A percentile compares a stretch with the other conserved stretches of the same genome.
Conservation (phyloP, 2,113 vertebrate genomes). For the Petromus typicus region DNA sequence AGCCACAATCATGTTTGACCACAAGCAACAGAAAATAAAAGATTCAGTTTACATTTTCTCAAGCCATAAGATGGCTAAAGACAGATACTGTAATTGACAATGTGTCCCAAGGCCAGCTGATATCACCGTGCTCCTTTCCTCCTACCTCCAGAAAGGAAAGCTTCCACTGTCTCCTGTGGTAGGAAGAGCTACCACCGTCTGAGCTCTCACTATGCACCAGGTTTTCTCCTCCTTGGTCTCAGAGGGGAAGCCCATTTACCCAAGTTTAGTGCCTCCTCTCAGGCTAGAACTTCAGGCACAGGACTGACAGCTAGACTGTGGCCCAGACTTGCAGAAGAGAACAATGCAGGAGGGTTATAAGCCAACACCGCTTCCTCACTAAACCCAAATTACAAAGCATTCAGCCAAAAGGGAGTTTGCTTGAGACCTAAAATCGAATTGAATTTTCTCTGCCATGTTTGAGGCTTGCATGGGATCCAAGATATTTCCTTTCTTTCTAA, state of each 20-base stretch:
- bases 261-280: background rate
- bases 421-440: background rate
- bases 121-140: background rate
- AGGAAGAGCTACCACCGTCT: background rate
- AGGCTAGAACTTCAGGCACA: background rate
- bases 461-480: background rate
- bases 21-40: background rate
- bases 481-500: background rate
- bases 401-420: background rate
- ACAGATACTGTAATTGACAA: background rate
- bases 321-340: background rate
- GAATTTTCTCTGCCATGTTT: background rate
- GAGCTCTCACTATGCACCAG: background rate
- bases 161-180: too few relatives aligned
- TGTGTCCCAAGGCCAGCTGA: background rate
- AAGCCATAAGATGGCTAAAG: background rate
- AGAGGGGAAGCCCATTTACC: background rate
- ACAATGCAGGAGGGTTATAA: background rate
- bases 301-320: too few relatives aligned
- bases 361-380: fast-evolving
- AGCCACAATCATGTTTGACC: background rate
- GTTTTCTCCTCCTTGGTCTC: background rate
- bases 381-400: background rate
- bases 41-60: background rate
- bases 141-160: background rate